Conservation (phyloP, 2,797 vertebrate species). For the Centroberyx gerrardi region DNA sequence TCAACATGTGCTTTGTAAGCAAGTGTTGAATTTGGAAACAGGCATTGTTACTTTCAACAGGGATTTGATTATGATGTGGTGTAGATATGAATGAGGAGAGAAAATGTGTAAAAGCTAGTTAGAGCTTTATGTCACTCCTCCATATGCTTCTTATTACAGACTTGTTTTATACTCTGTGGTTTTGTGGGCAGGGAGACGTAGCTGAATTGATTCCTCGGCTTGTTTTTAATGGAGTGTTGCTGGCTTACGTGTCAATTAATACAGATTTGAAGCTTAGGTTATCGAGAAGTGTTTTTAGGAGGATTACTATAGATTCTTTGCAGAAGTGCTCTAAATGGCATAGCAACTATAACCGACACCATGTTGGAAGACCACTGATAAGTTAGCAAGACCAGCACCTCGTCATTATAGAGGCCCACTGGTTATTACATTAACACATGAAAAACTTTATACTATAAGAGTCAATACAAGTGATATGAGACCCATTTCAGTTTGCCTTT, state of each 20-base stretch:
- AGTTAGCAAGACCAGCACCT: too few relatives aligned
- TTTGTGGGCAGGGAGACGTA: constrained; percentile 44
- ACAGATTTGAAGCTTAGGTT: constrained; percentile 52
- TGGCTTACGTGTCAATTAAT: constrained; percentile 65
- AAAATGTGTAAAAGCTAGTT: constrained; percentile 61
- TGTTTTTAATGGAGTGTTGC: constrained; percentile 66
- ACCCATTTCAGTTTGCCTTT: too few relatives aligned
- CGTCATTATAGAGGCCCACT: too few relatives aligned
- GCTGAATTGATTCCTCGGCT: constrained; percentile 57
- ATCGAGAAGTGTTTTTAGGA: constrained; percentile 27
- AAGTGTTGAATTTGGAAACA: constrained; percentile 76
- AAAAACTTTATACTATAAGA: too few relatives aligned
- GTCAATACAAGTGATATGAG: too few relatives aligned
- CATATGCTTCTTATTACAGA: constrained; percentile 72
- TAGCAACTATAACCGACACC: too few relatives aligned
- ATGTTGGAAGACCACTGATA: too few relatives aligned
- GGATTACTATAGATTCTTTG: not conserved
- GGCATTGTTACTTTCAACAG: constrained; percentile 70
- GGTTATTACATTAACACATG: too few relatives aligned
- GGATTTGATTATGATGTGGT: constrained; percentile 75
- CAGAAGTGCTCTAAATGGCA: too few relatives aligned
- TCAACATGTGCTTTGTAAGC: constrained; percentile 76
- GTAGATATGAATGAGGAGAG: constrained; percentile 70
- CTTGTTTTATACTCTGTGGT: constrained; percentile 59
- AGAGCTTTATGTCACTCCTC: constrained; percentile 50